These are phyloP conservation scores for Trididemnum clinides DNA, from an alignment of 23 tunicate species.

Conservation along the genomic window DNA sequence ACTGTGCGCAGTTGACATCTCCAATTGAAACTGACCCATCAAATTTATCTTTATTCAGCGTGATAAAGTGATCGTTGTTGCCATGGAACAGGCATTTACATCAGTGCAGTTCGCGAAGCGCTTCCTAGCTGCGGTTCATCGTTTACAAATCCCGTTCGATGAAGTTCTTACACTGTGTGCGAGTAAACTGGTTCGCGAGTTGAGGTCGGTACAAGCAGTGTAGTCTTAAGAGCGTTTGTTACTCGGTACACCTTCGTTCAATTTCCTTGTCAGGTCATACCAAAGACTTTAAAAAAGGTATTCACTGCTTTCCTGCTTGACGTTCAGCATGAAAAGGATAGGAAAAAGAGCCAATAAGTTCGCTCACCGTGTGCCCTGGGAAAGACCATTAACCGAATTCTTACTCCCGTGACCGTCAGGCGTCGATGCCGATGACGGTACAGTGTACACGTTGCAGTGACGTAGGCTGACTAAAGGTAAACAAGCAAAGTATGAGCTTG, in stretches of 20 bases:
- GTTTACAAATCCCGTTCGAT: neutral
- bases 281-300: neutral
- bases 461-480: too few relatives aligned
- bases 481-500: too few relatives aligned
- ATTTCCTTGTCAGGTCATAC: neutral
- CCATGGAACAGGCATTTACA: neutral
- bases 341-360: too few relatives aligned
- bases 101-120: slow-evolving; percentile 7
- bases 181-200: neutral
- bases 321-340: neutral
- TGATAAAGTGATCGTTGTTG: neutral
- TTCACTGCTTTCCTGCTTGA: neutral
- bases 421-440: too few relatives aligned
- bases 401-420: too few relatives aligned
- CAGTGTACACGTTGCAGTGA: too few relatives aligned
- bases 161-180: neutral
- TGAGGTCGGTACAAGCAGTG: too few relatives aligned
- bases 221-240: too few relatives aligned
- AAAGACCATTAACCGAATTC: too few relatives aligned
- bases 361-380: too few relatives aligned
- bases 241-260: too few relatives aligned
- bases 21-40: neutral
- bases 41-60: neutral
- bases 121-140: neutral
- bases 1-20: too few relatives aligned